phyloP scores from a whole-genome alignment of 53 echinoderm and acorn worm species.

The Luidia sarsii region DNA sequence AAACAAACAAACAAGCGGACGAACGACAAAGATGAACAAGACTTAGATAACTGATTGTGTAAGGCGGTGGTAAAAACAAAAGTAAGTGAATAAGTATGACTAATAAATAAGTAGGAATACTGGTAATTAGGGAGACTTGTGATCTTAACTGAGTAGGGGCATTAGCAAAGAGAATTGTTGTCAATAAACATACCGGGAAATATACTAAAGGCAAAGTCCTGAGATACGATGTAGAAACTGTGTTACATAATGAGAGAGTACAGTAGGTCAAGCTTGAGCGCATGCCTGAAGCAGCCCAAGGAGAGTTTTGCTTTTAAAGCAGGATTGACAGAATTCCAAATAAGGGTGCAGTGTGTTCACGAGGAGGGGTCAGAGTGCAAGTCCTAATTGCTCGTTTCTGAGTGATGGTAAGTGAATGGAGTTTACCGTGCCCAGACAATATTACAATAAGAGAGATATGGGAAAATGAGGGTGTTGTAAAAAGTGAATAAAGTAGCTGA shows the following conservation, averaged over 20 bases:
- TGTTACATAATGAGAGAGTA: conserved; percentile 19
- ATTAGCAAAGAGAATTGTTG: conserved; percentile 3
- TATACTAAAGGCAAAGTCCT: not conserved
- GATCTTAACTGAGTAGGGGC: not conserved
- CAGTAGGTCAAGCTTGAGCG: conserved; percentile 7
- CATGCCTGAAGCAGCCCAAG: conserved; percentile 8
- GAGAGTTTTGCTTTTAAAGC: conserved; percentile 17
- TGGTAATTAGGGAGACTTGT: not conserved
- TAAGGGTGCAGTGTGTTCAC: conserved; percentile 7
- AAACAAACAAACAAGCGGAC: too few relatives aligned
- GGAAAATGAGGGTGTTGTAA: conserved; percentile 11
- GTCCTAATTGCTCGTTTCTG: too few relatives aligned
- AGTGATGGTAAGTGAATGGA: too few relatives aligned
- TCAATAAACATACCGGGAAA: not conserved
- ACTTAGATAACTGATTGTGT: not conserved
- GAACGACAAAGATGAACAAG: not conserved
- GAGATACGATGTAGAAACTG: not conserved
- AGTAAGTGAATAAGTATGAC: not conserved
- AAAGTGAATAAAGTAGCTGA: not conserved
- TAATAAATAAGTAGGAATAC: not conserved
- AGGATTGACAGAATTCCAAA: conserved; percentile 20
- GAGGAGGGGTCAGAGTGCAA: not conserved
- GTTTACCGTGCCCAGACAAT: conserved; percentile 16
- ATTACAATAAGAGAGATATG: conserved; percentile 8
- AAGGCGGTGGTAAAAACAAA: not conserved